Evolutionary conservation across 2,797 vertebrate genomes (phyloP), one percentile per base, ranked within the genome.

Genomic region (Phoxinus dragarum): DNA sequence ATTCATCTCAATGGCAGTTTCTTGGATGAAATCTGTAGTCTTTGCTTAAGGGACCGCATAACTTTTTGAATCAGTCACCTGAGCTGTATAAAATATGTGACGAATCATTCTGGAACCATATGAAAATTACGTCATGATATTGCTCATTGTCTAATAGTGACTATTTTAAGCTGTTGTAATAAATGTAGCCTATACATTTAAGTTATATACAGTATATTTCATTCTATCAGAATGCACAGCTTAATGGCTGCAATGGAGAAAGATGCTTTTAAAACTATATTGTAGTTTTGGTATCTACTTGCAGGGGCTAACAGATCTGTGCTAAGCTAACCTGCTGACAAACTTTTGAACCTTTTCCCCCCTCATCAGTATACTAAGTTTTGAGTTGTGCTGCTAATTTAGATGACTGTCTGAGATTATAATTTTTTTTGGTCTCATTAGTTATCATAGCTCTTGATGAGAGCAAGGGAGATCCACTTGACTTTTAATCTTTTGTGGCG

Each of bases 391-490:
- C 68, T 86, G 88, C 91, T 90, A 72, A 76, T 69, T 69, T 85
- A 71, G 90, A 92, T 91, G 82, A 88, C 54, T 89, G 59, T 74
- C 27, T 23, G 49, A 81, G 87, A 92, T 90, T 82, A 21, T 56
- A n/a, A 49, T 21, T 82, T 79, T 71, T 84, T 87, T 84, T 87
- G 40, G 17, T 75, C 72, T 64, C 38, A 87, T 84, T 79, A 84
- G 78, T 85, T 86, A 91, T 90, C 86, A 90, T 59, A 38, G 34
- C 89, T 83, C 88, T 59, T 86, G 88, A 80, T 88, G 90, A 81
- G 82, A 81, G 82, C 84, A 82, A 86, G 80, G 82, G 49, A 83
- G 71, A 80, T 87, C 36, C 75, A 75, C 85, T 87, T 84, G 78
- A 84, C 88, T 69, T 59, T 85, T n/a, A 86, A 88, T 80, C 47